phyloP scores from a whole-genome alignment of 2,888 invertebrate species.

The Pseudococcus longispinus region DNA sequence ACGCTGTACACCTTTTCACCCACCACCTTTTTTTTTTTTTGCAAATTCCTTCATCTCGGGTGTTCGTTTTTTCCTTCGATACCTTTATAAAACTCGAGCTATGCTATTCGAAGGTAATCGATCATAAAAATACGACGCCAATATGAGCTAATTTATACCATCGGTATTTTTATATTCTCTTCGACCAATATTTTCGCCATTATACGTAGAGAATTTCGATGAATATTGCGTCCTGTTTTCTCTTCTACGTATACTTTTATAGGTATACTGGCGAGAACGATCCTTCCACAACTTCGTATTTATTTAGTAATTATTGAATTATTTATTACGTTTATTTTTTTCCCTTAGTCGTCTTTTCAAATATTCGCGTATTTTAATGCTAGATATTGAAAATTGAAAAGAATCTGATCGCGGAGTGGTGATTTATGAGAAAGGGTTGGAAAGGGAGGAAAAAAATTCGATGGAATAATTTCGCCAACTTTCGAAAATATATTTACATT shows the following conservation, averaged over 20 bases:
- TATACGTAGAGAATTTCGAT: not conserved
- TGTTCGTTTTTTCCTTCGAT: not conserved
- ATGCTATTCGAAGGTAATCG: slow-evolving; percentile 23
- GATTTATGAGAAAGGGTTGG: not conserved
- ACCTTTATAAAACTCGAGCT: not conserved
- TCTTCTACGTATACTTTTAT: no score
- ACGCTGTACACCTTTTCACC: not conserved
- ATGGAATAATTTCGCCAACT: not conserved
- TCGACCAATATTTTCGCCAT: slow-evolving; percentile 26
- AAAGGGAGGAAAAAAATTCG: not conserved
- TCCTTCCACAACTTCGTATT: not conserved
- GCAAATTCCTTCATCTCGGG: not conserved
- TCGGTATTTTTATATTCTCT: slow-evolving; percentile 33
- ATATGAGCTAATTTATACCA: slow-evolving; percentile 40
- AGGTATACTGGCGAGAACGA: no score
- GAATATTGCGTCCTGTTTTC: not conserved
- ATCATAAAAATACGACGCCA: slow-evolving; percentile 30
- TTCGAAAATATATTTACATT: not conserved
- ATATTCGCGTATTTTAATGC: not conserved
- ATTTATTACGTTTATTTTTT: not conserved
- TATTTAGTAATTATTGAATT: slow-evolving; percentile 28
- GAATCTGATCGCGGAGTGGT: not conserved
- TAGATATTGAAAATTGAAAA: not conserved
- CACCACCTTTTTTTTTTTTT: not conserved
- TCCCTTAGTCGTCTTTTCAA: not conserved